Evolutionary conservation across 2,113 vertebrate genomes (phyloP).

Genomic region (Aegotheles bennettii): DNA sequence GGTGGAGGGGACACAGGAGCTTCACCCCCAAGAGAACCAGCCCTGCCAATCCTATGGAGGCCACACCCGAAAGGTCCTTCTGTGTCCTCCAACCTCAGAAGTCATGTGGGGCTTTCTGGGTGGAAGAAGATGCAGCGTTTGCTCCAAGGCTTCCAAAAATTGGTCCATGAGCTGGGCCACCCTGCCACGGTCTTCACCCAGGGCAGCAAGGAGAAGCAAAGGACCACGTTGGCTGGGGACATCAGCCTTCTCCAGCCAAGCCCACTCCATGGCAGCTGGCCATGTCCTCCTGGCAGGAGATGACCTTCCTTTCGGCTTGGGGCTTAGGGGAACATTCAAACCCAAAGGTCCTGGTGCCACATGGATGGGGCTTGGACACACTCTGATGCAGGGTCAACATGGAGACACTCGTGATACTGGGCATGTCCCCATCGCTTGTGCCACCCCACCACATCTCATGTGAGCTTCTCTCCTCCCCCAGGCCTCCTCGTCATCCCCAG

Average conservation of each 20-base stretch:
- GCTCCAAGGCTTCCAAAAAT: not conserved
- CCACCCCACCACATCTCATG: not conserved
- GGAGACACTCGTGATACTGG: not conserved
- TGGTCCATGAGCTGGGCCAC: not conserved
- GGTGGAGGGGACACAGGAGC: fast-evolving
- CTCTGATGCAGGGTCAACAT: not conserved
- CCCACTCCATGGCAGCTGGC: not conserved
- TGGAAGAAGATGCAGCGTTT: not conserved
- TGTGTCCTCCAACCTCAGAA: not conserved
- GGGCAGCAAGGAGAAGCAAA: not conserved
- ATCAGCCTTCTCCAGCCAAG: not conserved
- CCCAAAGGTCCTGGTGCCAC: not conserved
- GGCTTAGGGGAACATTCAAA: not conserved
- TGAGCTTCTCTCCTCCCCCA: not conserved
- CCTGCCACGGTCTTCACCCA: fast-evolving
- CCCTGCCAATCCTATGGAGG: not conserved
- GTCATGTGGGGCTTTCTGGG: not conserved
- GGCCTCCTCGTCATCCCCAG: not conserved
- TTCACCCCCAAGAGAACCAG: not conserved
- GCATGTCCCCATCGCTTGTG: fast-evolving
- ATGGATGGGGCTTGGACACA: fast-evolving
- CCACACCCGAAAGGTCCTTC: not conserved
- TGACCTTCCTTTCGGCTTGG: not conserved
- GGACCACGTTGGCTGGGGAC: not conserved
- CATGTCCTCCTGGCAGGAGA: not conserved